Evolutionary conservation across 1,140 invertebrate species (phyloP).

Genomic region (Melanaphis sacchari): DNA sequence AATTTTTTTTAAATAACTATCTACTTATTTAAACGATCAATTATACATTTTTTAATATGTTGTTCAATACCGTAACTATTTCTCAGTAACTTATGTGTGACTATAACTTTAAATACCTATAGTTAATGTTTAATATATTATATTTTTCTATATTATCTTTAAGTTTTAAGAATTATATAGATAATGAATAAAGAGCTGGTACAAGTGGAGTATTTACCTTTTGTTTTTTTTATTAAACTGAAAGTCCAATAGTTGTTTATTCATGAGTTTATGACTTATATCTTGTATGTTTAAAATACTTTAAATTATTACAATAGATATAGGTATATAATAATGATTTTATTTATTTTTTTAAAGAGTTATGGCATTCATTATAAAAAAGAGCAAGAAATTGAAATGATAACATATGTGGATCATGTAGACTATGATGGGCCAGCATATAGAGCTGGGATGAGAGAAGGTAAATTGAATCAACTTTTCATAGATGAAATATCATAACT

Average conservation of each 20-base stretch:
- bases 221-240: not conserved
- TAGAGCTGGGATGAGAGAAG: conserved; percentile 89
- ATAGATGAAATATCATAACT: conserved; percentile 59
- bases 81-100: too few species aligned
- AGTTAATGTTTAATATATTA: not conserved
- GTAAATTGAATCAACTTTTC: conserved; percentile 62
- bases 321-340: not conserved
- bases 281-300: not conserved
- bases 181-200: not conserved
- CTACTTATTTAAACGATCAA: not conserved
- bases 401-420: conserved; percentile 96
- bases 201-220: not conserved
- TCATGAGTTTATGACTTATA: not conserved
- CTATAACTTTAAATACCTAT: not conserved
- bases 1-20: not conserved
- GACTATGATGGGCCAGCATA: conserved; percentile 89
- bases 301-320: not conserved
- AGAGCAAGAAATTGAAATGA: conserved; percentile 78
- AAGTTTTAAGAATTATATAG: not conserved
- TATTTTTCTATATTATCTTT: not conserved
- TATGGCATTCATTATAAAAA: conserved; percentile 95
- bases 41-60: too few species aligned
- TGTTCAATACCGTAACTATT: too few species aligned
- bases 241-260: not conserved
- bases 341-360: conserved; percentile 70